Evolutionary conservation across 2,888 invertebrate species (phyloP).

Genomic region (Muscina levida): DNA sequence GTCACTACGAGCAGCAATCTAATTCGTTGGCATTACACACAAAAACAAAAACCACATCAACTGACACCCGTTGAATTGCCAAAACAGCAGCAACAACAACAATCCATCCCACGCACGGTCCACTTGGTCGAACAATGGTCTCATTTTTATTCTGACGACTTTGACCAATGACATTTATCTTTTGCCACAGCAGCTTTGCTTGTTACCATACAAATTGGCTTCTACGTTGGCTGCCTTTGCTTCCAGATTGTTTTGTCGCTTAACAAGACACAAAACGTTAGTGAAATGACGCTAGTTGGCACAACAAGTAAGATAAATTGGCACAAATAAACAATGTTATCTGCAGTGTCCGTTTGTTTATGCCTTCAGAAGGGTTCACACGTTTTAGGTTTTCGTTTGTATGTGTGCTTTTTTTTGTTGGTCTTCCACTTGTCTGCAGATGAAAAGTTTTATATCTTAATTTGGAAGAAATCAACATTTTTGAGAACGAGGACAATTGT

Average conservation of each 20-base stretch:
- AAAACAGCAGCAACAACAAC: too few species aligned
- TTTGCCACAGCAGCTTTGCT: not conserved
- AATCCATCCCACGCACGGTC: too few species aligned
- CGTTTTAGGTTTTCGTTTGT: too few species aligned
- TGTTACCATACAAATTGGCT: not conserved
- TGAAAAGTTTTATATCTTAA: too few species aligned
- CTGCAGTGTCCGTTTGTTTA: not conserved
- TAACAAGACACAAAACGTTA: not conserved
- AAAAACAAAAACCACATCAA: too few species aligned
- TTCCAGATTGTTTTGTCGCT: not conserved
- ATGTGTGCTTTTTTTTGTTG: too few species aligned
- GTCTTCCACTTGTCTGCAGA: too few species aligned
- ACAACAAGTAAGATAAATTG: slow-evolving; percentile 52
- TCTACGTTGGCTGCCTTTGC: not conserved
- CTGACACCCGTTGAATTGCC: too few species aligned
- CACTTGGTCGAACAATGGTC: not conserved
- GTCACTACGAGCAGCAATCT: too few species aligned
- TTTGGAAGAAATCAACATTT: too few species aligned
- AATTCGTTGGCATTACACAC: too few species aligned
- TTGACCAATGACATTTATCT: not conserved
- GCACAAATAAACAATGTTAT: slow-evolving; percentile 48
- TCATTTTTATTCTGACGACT: not conserved
- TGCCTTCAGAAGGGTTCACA: not conserved
- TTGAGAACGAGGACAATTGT: too few species aligned
- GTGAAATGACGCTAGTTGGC: slow-evolving; percentile 30